A percentile compares a stretch with the other conserved stretches of the same genome.
phyloP scores from a whole-genome alignment of 2,797 vertebrate genomes.

The Gymnothorax reevesii region DNA sequence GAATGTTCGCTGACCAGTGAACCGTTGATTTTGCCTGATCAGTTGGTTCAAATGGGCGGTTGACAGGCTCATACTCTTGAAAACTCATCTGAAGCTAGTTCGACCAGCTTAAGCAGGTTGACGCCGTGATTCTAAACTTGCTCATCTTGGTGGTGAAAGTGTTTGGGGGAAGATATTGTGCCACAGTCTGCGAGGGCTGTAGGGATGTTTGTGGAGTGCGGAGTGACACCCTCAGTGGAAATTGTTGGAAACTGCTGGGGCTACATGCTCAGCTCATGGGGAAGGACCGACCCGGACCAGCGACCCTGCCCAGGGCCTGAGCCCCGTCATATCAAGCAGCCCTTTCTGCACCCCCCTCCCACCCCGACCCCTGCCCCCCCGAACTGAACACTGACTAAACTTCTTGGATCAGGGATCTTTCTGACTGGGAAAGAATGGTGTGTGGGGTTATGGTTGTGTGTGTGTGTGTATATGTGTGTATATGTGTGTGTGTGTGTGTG shows the following conservation, averaged over 20 bases:
- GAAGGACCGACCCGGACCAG: background rate
- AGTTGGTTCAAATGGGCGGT: no score
- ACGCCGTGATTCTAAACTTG: no score
- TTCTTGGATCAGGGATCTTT: slow-evolving; percentile 68
- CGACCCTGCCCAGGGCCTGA: background rate
- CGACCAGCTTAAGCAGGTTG: no score
- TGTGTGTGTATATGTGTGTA: no score
- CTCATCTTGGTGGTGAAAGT: background rate
- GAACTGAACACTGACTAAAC: slow-evolving; percentile 64
- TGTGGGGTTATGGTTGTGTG: background rate
- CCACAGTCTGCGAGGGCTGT: background rate
- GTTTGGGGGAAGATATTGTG: background rate
- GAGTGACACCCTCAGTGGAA: no score
- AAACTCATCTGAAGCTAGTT: no score
- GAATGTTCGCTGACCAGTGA: no score
- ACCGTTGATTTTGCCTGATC: no score
- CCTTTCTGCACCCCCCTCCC: background rate
- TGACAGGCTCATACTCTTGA: no score
- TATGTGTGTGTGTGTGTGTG: no score
- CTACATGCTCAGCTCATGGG: background rate
- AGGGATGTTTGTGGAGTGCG: background rate
- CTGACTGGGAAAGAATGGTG: slow-evolving; percentile 47
- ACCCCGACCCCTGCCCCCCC: slow-evolving; percentile 36
- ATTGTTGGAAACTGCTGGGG: background rate
- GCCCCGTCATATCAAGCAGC: background rate